Base-by-base conservation (phyloP, 2,888 invertebrate genomes). In the Dryobota labecula region DNA sequence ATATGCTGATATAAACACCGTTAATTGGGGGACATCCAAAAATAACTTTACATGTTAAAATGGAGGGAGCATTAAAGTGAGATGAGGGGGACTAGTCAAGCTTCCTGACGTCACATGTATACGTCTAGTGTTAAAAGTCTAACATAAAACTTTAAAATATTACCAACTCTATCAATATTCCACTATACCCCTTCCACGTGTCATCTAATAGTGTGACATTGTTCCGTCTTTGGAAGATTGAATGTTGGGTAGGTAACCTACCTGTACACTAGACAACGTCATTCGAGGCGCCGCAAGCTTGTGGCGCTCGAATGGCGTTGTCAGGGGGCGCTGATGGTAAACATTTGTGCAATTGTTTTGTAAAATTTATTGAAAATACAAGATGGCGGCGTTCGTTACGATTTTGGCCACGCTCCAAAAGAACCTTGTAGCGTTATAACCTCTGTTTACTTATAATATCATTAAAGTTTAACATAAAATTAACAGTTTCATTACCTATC, bases 401-500 rank as follows among this genome's bases (percentile, higher is more conserved):
- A 45, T n/a, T 11, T n/a, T n/a, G 3, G 11, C 11, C 47, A n/a
- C 47, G n/a, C 47, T 4, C 20, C n/a, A 9, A 3, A n/a, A 11
- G n/a, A 47, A 11, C n/a, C 11, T 45, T 18, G 20, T 3, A 45
- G 45, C n/a, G 20, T n/a, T 47, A 5, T n/a, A n/a, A n/a, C n/a
- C 47, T 47, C 20, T 45, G 8, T 47, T n/a, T 47, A 11, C 47
- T n/a, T 47, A 24, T 13, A 13, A 24, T 47, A 11, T 47, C 0
- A 13, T 5, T 11, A n/a, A 11, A n/a, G 11, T 1, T n/a, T 47
- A 51, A 27, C 24, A 49, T 49, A 49, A 24, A 49, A 13, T 24
- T 0, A 7, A 15, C 49, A 51, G 15, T 27, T 51, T 27, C 27
- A 7, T 15, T 27, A 75, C 75, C 78, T 57, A 38, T 71, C 49